Conservation (phyloP, 2,888 invertebrate species). For the Eupeodes latifasciatus region DNA sequence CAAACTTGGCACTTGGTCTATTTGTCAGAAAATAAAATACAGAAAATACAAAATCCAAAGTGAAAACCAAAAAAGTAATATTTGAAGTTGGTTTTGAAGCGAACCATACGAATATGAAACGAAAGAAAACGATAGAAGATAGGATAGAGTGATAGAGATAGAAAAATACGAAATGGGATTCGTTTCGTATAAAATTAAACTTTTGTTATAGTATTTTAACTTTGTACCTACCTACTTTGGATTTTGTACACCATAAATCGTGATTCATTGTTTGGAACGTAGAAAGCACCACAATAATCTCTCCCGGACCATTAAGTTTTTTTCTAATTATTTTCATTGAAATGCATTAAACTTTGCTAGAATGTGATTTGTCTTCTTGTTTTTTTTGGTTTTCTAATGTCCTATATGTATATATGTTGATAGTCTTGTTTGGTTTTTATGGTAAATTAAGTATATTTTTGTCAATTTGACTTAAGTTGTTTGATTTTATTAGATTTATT, state of each 20-base stretch:
- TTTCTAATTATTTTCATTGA: slow-evolving; percentile 34
- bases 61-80: slow-evolving; percentile 28
- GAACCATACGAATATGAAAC: too few species aligned
- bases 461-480: too few species aligned
- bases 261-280: slow-evolving; percentile 44
- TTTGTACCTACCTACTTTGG: slow-evolving; percentile 27
- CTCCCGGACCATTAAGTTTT: slow-evolving; percentile 34
- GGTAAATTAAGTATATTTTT: too few species aligned
- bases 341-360: slow-evolving; percentile 18
- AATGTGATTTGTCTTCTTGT: slow-evolving; percentile 10
- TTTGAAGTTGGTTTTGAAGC: slow-evolving; percentile 3
- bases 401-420: too few species aligned
- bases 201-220: slow-evolving; percentile 22
- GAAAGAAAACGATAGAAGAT: background rate
- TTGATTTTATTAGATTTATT: too few species aligned
- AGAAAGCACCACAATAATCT: slow-evolving; percentile 34
- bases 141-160: too few species aligned
- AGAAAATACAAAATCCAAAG: background rate
- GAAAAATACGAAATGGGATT: background rate
- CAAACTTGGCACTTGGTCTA: slow-evolving; percentile 49
- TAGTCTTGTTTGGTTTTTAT: too few species aligned
- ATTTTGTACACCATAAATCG: slow-evolving; percentile 46
- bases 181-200: background rate
- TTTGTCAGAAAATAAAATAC: slow-evolving; percentile 48
- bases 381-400: too few species aligned